phyloP scores from a whole-genome alignment of 1,140 invertebrate species.

The Oscheius sp. region DNA sequence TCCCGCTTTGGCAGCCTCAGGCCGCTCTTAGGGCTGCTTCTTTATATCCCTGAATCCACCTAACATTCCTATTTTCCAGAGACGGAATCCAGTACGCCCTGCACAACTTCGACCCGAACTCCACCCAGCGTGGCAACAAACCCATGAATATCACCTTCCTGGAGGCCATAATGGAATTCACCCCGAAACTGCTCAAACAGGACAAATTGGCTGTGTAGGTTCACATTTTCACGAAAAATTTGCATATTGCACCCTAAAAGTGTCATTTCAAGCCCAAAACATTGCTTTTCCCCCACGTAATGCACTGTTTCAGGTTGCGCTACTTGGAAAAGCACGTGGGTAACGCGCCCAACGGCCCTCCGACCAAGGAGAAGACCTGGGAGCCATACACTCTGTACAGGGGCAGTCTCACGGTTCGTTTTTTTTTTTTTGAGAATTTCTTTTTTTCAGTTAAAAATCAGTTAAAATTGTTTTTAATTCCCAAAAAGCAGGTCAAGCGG shows the following conservation, averaged over 20 bases:
- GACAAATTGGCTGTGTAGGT: constrained; percentile 1
- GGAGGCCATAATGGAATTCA: neutral
- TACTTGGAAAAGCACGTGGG: neutral
- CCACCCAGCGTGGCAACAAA: neutral
- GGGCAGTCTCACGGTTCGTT: neutral
- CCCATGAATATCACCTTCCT: neutral
- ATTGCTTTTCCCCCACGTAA: no score
- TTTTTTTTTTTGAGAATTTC: no score
- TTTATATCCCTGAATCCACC: no score
- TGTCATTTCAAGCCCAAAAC: no score
- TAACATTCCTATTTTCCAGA: neutral
- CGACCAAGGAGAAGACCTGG: neutral
- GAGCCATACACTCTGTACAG: neutral
- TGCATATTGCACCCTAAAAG: no score
- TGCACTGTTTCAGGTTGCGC: neutral
- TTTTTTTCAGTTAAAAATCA: no score
- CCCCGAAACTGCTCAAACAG: neutral
- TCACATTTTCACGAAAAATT: no score
- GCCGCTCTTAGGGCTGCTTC: no score
- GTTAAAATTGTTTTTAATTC: no score
- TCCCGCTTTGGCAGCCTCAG: no score
- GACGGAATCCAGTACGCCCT: neutral
- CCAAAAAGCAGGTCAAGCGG: no score
- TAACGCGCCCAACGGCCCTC: neutral
- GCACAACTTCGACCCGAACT: neutral